Evolutionary conservation across 2,797 vertebrate species (phyloP).

Genomic region (Siniperca scherzeri): DNA sequence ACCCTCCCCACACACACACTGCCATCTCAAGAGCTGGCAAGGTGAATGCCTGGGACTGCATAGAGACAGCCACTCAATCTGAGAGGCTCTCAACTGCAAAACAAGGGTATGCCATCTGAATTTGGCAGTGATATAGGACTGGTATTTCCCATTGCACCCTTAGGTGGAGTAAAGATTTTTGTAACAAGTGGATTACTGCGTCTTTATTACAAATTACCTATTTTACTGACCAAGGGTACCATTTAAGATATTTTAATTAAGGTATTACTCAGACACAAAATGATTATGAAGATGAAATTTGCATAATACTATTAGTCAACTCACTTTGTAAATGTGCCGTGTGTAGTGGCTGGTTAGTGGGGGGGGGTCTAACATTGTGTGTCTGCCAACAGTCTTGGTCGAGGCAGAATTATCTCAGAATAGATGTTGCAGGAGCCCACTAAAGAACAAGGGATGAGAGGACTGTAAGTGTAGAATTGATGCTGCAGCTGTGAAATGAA

Average conservation of each 20-base stretch:
- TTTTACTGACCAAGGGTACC: neutral
- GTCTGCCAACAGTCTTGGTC: slow-evolving; percentile 73
- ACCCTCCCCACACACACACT: slow-evolving; percentile 13
- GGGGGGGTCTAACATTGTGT: slow-evolving; percentile 57
- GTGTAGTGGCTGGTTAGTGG: slow-evolving; percentile 56
- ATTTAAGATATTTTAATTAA: slow-evolving; percentile 58
- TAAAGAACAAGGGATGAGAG: slow-evolving; percentile 74
- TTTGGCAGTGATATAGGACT: slow-evolving; percentile 52
- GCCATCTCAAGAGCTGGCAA: slow-evolving; percentile 55
- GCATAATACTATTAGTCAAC: slow-evolving; percentile 70
- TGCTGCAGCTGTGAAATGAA: slow-evolving; percentile 84
- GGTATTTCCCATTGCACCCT: slow-evolving; percentile 50
- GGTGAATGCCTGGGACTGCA: slow-evolving; percentile 55
- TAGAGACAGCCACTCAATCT: slow-evolving; percentile 68
- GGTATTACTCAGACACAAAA: slow-evolving; percentile 50
- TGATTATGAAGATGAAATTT: slow-evolving; percentile 64
- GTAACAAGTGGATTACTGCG: slow-evolving; percentile 35
- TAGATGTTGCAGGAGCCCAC: slow-evolving; percentile 71
- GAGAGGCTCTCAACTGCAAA: slow-evolving; percentile 64
- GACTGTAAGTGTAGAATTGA: slow-evolving; percentile 78
- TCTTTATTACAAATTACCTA: slow-evolving; percentile 15
- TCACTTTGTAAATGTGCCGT: slow-evolving; percentile 53
- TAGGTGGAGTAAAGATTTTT: slow-evolving; percentile 37
- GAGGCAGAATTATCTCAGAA: slow-evolving; percentile 75
- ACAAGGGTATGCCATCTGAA: slow-evolving; percentile 64